Conservation (phyloP, 2,888 invertebrate genomes). For the Meloe dianella region DNA sequence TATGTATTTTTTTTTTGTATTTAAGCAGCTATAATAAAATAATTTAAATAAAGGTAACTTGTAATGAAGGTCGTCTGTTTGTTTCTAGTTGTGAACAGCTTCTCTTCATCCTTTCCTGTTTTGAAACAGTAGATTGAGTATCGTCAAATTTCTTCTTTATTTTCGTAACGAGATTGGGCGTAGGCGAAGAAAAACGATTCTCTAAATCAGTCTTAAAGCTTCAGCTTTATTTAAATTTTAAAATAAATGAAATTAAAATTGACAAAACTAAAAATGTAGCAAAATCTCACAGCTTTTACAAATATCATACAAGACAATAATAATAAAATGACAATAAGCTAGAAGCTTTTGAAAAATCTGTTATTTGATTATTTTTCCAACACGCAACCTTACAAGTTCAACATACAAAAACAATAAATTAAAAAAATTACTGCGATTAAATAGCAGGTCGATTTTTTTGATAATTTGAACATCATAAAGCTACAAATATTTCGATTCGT, state of each 20-base stretch:
- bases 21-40: background rate
- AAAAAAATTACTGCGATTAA: background rate
- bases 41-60: background rate
- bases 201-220: constrained; percentile 41
- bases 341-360: background rate
- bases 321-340: background rate
- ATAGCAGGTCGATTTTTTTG: background rate
- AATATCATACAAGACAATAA: background rate
- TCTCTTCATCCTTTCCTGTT: too few relatives aligned
- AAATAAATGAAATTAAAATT: constrained; percentile 38
- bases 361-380: background rate
- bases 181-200: too few relatives aligned
- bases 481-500: background rate
- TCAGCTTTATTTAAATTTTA: constrained; percentile 35
- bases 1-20: background rate
- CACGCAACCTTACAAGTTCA: background rate
- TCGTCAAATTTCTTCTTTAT: too few relatives aligned
- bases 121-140: too few relatives aligned
- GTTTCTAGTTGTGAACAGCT: too few relatives aligned
- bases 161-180: too few relatives aligned
- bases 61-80: background rate
- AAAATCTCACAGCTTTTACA: constrained; percentile 10
- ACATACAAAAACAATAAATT: background rate
- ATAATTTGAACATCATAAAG: constrained; percentile 1
- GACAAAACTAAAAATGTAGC: constrained; percentile 34